phyloP scores from a whole-genome alignment of 2,113 vertebrate species.

The Rattus rattus region DNA sequence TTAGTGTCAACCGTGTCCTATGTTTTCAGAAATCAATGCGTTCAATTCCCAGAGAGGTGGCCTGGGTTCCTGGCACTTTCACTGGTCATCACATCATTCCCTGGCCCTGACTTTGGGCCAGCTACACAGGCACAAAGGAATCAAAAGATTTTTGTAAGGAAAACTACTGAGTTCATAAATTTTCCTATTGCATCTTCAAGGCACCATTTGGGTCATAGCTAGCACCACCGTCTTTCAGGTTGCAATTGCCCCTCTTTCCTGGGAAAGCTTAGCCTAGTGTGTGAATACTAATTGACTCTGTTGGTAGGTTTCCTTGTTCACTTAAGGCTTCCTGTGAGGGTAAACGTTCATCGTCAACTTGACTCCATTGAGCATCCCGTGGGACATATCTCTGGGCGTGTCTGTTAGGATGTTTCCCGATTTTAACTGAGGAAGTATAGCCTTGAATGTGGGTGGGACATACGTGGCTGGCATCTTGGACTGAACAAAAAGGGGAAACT shows the following conservation, averaged over 20 bases:
- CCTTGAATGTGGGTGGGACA: not conserved
- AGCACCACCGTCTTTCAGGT: not conserved
- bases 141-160: not conserved
- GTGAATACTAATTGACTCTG: not conserved
- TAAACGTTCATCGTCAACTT: not conserved
- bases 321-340: not conserved
- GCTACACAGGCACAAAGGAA: not conserved
- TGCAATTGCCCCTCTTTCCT: not conserved
- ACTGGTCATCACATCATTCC: rapidly evolving
- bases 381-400: not conserved
- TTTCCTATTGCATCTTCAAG: not conserved
- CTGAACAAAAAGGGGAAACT: not conserved
- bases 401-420: not conserved
- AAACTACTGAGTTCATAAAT: not conserved
- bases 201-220: not conserved
- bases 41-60: not conserved
- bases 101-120: not conserved
- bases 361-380: not conserved
- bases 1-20: not conserved
- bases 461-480: not conserved
- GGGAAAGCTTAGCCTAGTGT: not conserved
- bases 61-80: not conserved
- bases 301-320: not conserved
- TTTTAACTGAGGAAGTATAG: not conserved
- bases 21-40: not conserved